Evolutionary conservation across 2,113 vertebrate species (phyloP).

Genomic region (Tonatia bakeri): DNA sequence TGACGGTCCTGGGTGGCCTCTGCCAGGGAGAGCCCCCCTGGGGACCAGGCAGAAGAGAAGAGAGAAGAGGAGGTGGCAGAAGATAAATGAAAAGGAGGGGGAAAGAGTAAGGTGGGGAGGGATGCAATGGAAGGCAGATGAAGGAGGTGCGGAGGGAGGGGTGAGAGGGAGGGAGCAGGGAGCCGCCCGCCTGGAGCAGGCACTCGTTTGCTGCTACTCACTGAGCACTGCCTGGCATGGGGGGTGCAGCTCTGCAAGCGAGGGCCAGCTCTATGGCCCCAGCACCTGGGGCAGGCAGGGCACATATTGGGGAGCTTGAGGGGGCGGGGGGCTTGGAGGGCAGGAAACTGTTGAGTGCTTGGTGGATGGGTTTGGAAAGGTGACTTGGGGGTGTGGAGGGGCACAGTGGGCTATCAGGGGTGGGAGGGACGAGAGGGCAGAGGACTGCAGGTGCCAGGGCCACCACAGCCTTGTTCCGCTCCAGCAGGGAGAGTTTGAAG

Average conservation of each 20-base stretch:
- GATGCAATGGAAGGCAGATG: neutral
- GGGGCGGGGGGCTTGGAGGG: too few relatives aligned
- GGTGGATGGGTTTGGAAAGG: neutral
- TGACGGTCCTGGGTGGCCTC: neutral
- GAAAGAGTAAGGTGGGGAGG: accelerated
- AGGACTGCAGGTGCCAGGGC: neutral
- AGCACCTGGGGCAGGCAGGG: neutral
- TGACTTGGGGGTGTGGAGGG: neutral
- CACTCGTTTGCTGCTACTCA: accelerated
- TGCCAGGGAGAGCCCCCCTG: neutral
- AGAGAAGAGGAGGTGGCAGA: neutral
- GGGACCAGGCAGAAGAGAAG: neutral
- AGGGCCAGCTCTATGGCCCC: neutral
- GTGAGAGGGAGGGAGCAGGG: neutral
- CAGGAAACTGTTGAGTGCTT: neutral
- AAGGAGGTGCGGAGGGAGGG: accelerated
- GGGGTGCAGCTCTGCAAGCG: neutral
- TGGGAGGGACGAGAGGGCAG: accelerated
- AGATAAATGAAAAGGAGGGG: neutral
- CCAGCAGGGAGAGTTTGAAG: neutral
- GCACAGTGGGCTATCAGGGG: neutral
- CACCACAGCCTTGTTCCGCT: neutral
- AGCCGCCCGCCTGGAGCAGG: neutral
- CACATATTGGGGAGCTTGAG: accelerated
- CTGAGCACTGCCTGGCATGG: neutral